Evolutionary conservation across 2,113 vertebrate genomes (phyloP).

Genomic region (Limnothrissa miodon): DNA sequence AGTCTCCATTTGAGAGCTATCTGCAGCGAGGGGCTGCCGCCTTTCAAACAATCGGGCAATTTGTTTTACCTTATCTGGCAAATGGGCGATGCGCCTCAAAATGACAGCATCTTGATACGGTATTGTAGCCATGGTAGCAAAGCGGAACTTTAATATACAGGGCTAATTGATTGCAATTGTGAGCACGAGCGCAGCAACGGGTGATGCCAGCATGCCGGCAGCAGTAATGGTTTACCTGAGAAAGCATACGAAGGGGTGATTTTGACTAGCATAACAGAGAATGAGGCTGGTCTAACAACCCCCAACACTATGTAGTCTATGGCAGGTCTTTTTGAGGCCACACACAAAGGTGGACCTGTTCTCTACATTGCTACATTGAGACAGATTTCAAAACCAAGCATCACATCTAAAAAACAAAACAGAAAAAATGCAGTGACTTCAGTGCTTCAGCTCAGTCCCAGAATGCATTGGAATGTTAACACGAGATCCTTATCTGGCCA

Average conservation of each 20-base stretch:
- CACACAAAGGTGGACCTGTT: not conserved
- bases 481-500: not conserved
- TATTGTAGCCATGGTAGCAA: slow-evolving; percentile 38
- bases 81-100: slow-evolving; percentile 47
- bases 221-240: slow-evolving; percentile 31
- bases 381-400: slow-evolving; percentile 4
- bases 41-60: slow-evolving; percentile 48
- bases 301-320: not conserved
- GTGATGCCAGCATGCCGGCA: slow-evolving; percentile 29
- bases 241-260: slow-evolving; percentile 28
- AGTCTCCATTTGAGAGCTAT: slow-evolving; percentile 47
- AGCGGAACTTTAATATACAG: slow-evolving; percentile 52
- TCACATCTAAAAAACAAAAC: not conserved
- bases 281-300: not conserved
- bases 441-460: not conserved
- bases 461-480: not conserved
- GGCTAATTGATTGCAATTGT: slow-evolving; percentile 48
- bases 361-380: not conserved
- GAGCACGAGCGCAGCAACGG: slow-evolving; percentile 26
- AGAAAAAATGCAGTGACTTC: not conserved
- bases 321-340: not conserved
- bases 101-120: slow-evolving; percentile 48
- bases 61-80: slow-evolving; percentile 52
- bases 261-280: not conserved
- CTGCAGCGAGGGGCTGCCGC: slow-evolving; percentile 31